These are phyloP conservation scores for Ceriagrion tenellum DNA, from an alignment of 2,888 invertebrate species.

Conservation along the genomic window DNA sequence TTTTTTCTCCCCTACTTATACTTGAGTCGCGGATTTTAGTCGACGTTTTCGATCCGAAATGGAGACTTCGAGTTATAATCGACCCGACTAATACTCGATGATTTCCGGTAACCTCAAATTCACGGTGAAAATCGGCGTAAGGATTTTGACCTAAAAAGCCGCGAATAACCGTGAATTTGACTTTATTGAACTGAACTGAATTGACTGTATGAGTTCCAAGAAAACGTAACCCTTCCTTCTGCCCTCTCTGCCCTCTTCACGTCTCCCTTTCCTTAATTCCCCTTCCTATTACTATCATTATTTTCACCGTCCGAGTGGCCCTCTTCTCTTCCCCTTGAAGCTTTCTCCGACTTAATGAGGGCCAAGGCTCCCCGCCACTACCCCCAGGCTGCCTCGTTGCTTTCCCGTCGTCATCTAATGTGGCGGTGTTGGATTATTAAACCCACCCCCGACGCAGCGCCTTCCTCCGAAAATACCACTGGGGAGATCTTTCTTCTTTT, in stretches of 20 bases:
- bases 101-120: too few relatives aligned
- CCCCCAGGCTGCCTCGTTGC: too few relatives aligned
- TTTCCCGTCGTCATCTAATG: background rate
- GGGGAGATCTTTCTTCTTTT: background rate
- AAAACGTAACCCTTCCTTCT: background rate
- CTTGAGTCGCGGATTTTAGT: too few relatives aligned
- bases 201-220: too few relatives aligned
- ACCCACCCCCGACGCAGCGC: background rate
- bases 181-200: too few relatives aligned
- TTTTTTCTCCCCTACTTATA: too few relatives aligned
- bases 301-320: background rate
- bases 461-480: background rate
- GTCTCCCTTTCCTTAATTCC: background rate
- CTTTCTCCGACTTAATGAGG: background rate
- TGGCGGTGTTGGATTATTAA: slow-evolving; percentile 16
- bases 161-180: too few relatives aligned
- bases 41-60: too few relatives aligned
- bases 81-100: too few relatives aligned
- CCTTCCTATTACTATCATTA: background rate
- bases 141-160: too few relatives aligned
- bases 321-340: background rate
- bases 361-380: background rate
- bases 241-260: background rate
- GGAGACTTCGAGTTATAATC: too few relatives aligned
- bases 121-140: too few relatives aligned